Percentiles rank a stretch among this genome's conserved stretches.
Evolutionary conservation across 2,797 vertebrate species (phyloP).

Genomic region (Centropyge bicolor): DNA sequence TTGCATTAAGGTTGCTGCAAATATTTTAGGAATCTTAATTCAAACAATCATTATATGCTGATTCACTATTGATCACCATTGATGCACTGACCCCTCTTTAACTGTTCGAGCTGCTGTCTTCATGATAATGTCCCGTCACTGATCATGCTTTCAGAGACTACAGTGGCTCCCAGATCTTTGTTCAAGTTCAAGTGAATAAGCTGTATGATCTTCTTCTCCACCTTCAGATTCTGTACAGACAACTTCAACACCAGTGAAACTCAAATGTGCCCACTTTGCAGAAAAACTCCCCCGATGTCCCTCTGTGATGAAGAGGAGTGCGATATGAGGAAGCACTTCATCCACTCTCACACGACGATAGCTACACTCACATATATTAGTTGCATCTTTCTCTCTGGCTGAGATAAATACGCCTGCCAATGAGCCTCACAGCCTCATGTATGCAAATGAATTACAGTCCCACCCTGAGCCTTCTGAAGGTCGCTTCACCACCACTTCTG

Average conservation of each 20-base stretch:
- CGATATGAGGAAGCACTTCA: constrained; percentile 21
- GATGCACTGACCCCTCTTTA: not conserved
- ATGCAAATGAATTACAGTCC: constrained; percentile 26
- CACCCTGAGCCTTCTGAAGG: constrained; percentile 21
- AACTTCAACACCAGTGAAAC: not conserved
- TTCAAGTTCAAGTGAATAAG: not conserved
- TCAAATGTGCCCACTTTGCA: not conserved
- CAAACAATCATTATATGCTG: not conserved
- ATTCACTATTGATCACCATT: not conserved
- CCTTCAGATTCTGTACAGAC: not conserved
- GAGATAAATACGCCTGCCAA: constrained; percentile 3
- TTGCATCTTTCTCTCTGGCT: not conserved
- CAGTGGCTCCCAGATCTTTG: not conserved
- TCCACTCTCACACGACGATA: not conserved
- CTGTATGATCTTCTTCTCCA: not conserved
- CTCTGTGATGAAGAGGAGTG: constrained; percentile 30
- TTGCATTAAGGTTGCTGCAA: not conserved
- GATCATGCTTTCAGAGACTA: not conserved
- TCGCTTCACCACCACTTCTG: constrained; percentile 4
- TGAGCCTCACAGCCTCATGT: not conserved
- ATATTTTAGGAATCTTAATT: too few species aligned
- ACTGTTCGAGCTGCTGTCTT: not conserved
- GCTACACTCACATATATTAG: constrained; percentile 3
- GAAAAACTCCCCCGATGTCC: not conserved
- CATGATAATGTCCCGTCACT: not conserved